phyloP scores from a whole-genome alignment of 2,888 invertebrate genomes.

The Penaeus monodon region DNA sequence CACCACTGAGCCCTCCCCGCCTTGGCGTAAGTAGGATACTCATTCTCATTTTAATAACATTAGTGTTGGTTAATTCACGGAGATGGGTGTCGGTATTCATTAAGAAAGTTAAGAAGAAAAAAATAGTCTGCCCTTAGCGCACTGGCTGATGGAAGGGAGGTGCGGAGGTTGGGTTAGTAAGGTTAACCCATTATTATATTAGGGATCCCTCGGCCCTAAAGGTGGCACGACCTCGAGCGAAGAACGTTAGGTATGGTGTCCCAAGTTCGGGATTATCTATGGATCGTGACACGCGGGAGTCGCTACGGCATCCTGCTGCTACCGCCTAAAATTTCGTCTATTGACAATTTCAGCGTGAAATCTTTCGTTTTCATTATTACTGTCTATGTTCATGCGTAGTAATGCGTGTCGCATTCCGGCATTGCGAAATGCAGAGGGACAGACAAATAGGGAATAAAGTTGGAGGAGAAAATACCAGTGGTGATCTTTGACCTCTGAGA shows the following conservation, averaged over 20 bases:
- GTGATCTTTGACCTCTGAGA: slow-evolving; percentile 33
- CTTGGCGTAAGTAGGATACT: slow-evolving; percentile 30
- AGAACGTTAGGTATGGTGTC: neutral
- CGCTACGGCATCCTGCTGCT: slow-evolving; percentile 19
- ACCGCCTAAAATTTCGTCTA: neutral
- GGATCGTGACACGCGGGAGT: slow-evolving; percentile 38
- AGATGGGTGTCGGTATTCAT: neutral
- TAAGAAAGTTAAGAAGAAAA: too few species aligned
- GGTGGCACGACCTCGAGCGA: slow-evolving; percentile 17
- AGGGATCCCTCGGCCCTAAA: neutral
- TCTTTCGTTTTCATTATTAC: too few species aligned
- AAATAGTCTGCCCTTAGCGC: too few species aligned
- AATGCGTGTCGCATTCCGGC: too few species aligned
- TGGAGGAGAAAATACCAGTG: slow-evolving; percentile 33
- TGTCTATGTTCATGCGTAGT: too few species aligned
- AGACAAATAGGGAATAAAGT: slow-evolving; percentile 22
- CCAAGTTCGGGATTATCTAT: slow-evolving; percentile 22
- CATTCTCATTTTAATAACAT: slow-evolving; percentile 33
- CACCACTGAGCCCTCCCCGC: slow-evolving; percentile 15
- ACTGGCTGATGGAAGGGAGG: too few species aligned
- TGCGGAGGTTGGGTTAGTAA: neutral
- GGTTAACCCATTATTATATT: neutral
- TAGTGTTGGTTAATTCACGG: slow-evolving; percentile 19
- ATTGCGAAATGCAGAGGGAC: slow-evolving; percentile 18
- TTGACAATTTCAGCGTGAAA: too few species aligned